These are phyloP conservation scores for Characodon lateralis DNA, from an alignment of 2,797 vertebrate species.

Conservation along the genomic window DNA sequence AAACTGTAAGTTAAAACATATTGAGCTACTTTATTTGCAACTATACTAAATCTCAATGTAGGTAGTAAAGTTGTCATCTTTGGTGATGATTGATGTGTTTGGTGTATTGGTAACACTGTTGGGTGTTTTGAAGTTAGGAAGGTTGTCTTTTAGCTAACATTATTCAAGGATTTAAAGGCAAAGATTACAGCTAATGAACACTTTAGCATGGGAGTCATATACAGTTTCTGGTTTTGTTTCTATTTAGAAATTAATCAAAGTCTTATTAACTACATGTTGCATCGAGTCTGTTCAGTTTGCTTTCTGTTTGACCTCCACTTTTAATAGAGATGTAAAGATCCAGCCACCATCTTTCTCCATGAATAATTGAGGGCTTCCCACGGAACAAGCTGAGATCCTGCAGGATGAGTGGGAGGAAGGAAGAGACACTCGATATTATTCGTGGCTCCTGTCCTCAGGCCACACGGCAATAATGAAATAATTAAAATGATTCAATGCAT, in stretches of 20 bases:
- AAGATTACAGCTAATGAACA: background rate
- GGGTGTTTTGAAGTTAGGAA: background rate
- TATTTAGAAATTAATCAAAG: conserved; percentile 12
- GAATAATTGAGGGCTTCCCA: conserved; percentile 71
- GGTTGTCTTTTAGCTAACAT: background rate
- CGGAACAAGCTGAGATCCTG: conserved; percentile 45
- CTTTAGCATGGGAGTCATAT: background rate
- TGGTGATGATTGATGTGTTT: background rate
- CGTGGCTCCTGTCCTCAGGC: conserved; percentile 30
- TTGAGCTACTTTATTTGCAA: too few species aligned
- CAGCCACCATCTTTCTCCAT: conserved; percentile 50
- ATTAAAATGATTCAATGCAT: conserved; percentile 38
- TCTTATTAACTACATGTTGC: conserved; percentile 24
- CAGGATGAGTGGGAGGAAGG: conserved; percentile 44
- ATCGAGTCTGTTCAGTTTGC: conserved; percentile 35
- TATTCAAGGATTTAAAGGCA: background rate
- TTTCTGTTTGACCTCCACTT: conserved; percentile 63
- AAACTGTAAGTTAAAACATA: too few species aligned
- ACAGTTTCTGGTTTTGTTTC: conserved; percentile 13
- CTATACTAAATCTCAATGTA: background rate
- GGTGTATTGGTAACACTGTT: background rate
- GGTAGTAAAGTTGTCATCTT: background rate
- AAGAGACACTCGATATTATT: conserved; percentile 30
- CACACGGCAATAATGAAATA: conserved; percentile 29
- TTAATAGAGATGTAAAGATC: conserved; percentile 63